phyloP scores from a whole-genome alignment of 2,797 vertebrate genomes.

The Gymnodraco acuticeps region DNA sequence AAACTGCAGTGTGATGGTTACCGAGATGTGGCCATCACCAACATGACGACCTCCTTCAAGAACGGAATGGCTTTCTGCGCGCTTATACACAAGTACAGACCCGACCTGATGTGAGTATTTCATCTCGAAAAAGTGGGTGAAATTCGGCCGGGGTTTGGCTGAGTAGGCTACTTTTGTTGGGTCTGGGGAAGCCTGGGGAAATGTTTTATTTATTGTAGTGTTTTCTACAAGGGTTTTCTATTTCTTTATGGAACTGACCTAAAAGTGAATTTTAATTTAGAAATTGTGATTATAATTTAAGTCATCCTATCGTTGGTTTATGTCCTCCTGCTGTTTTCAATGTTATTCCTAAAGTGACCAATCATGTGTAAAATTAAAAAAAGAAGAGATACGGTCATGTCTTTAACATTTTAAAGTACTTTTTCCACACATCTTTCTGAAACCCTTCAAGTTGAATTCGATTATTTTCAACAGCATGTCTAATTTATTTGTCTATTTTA shows the following conservation, averaged over 20 bases:
- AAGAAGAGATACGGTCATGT: too few relatives aligned
- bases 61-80: constrained; percentile 97
- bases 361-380: too few relatives aligned
- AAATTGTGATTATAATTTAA: not conserved
- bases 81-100: constrained; percentile 94
- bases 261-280: not conserved
- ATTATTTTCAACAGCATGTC: not conserved
- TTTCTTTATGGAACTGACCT: not conserved
- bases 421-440: not conserved
- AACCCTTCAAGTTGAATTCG: not conserved
- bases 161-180: not conserved
- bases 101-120: constrained; percentile 94
- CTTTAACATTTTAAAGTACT: too few relatives aligned
- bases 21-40: constrained; percentile 90
- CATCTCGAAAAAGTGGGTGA: not conserved
- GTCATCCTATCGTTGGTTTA: too few relatives aligned
- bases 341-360: not conserved
- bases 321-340: not conserved
- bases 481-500: constrained; percentile 16
- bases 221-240: not conserved
- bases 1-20: constrained; percentile 92
- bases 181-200: not conserved
- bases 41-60: constrained; percentile 98
- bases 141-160: not conserved
- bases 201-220: not conserved